Evolutionary conservation across 1,140 invertebrate species (phyloP).

Genomic region (Drosophila ohnishii): DNA sequence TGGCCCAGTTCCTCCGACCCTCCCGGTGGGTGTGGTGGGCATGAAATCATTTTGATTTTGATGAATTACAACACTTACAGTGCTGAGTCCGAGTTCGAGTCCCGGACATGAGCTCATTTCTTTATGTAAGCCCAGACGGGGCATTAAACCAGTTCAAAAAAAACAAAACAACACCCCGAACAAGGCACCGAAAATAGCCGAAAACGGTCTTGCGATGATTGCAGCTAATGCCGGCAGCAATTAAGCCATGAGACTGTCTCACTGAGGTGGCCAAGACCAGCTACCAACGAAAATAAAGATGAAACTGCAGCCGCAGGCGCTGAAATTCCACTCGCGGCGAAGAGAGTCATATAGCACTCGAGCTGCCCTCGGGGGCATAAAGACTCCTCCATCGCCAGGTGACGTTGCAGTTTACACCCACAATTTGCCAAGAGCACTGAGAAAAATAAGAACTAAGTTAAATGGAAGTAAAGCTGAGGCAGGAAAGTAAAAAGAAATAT

Average conservation of each 20-base stretch:
- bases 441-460: background rate
- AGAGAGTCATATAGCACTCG: constrained; percentile 22
- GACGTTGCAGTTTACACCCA: constrained; percentile 44
- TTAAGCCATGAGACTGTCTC: constrained; percentile 57
- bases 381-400: constrained; percentile 15
- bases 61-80: constrained; percentile 60
- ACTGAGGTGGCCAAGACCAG: constrained; percentile 35
- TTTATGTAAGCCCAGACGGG: constrained; percentile 67
- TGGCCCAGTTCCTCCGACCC: constrained; percentile 29
- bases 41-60: constrained; percentile 66
- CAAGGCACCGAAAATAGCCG: constrained; percentile 50
- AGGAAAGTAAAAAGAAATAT: background rate
- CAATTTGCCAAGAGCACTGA: constrained; percentile 2
- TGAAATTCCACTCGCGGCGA: constrained; percentile 18
- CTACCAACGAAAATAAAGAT: constrained; percentile 38
- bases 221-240: constrained; percentile 50
- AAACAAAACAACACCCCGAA: constrained; percentile 33
- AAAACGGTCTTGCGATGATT: constrained; percentile 61
- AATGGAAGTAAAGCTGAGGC: too few relatives aligned
- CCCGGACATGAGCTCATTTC: constrained; percentile 64
- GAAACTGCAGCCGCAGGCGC: constrained; percentile 36
- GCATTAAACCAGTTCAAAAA: constrained; percentile 59
- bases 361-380: background rate
- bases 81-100: constrained; percentile 16
- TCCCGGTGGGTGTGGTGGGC: constrained; percentile 20